These are phyloP conservation scores for Ictalurus punctatus DNA, from an alignment of 2,113 vertebrate species.

Conservation along the genomic window DNA sequence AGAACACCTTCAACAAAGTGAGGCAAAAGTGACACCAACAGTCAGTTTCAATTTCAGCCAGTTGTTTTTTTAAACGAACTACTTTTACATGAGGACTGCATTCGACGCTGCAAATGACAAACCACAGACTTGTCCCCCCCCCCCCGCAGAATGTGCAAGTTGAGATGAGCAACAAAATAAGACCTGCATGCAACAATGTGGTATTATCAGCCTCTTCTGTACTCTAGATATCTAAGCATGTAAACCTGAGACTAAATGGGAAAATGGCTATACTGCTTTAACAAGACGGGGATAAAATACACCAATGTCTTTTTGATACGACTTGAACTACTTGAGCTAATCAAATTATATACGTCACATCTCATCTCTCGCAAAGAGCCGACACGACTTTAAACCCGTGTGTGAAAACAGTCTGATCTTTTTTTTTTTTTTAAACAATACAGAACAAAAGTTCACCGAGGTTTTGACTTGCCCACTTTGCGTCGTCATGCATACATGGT, in stretches of 20 bases:
- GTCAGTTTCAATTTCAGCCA: background rate
- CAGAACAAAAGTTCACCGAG: background rate
- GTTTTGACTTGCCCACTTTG: background rate
- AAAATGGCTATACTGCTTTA: background rate
- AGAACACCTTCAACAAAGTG: conserved; percentile 78
- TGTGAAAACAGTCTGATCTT: background rate
- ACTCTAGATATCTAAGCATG: too few species aligned
- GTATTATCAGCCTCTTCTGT: background rate
- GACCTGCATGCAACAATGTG: too few species aligned
- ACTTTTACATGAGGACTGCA: background rate
- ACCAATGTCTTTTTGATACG: background rate
- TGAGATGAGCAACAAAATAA: background rate
- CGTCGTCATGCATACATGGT: too few species aligned
- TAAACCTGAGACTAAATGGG: background rate
- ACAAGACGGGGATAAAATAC: background rate
- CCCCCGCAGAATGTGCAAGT: background rate
- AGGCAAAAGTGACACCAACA: background rate
- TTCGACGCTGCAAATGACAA: background rate
- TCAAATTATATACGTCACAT: too few species aligned
- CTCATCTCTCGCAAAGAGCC: background rate
- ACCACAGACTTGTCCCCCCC: background rate
- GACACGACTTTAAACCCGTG: background rate
- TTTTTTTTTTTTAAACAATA: background rate
- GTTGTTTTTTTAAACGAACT: background rate
- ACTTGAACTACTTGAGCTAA: background rate